Conservation (phyloP, 2,888 invertebrate genomes). For the Hirtodrosophila cameraria region DNA sequence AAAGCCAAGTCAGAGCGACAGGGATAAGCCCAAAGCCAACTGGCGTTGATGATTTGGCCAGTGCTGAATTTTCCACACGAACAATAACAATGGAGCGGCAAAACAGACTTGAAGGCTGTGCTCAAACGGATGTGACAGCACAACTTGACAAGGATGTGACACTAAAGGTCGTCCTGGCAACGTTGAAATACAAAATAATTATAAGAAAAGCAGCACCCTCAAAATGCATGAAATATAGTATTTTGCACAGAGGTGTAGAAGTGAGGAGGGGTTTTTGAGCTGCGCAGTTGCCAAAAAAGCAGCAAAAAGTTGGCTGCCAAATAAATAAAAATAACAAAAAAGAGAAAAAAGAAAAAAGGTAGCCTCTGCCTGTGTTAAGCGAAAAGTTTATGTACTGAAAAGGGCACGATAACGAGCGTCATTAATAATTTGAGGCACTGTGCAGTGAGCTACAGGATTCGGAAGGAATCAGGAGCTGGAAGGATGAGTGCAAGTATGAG, state of each 20-base stretch:
- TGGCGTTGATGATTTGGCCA: slow-evolving; percentile 63
- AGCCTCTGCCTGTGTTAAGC: slow-evolving; percentile 45
- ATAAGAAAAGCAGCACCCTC: slow-evolving; percentile 53
- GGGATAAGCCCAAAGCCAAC: slow-evolving; percentile 16
- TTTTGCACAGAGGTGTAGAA: slow-evolving; percentile 13
- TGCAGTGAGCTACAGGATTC: slow-evolving; percentile 5
- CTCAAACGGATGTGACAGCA: slow-evolving; percentile 55
- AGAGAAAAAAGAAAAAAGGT: slow-evolving; percentile 38
- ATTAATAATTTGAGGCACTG: slow-evolving; percentile 82
- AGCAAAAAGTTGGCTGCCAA: slow-evolving; percentile 24
- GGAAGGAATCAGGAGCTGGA: no score
- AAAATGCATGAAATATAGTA: slow-evolving; percentile 41
- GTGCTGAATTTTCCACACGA: slow-evolving; percentile 74
- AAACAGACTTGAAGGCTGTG: slow-evolving; percentile 16
- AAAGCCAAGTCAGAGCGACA: not conserved
- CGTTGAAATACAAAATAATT: slow-evolving; percentile 74
- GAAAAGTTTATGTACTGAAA: slow-evolving; percentile 84
- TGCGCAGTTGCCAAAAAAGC: slow-evolving; percentile 5
- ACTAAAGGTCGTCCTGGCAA: slow-evolving; percentile 74
- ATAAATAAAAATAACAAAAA: not conserved
- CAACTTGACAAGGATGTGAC: slow-evolving; percentile 73
- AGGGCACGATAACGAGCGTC: slow-evolving; percentile 83
- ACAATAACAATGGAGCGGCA: slow-evolving; percentile 49
- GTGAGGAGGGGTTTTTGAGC: not conserved
- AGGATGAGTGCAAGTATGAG: not conserved